Percentiles rank a stretch among this genome's conserved stretches.
Conservation (phyloP, 1,140 invertebrate genomes). For the Meloidogyne floridensis region DNA sequence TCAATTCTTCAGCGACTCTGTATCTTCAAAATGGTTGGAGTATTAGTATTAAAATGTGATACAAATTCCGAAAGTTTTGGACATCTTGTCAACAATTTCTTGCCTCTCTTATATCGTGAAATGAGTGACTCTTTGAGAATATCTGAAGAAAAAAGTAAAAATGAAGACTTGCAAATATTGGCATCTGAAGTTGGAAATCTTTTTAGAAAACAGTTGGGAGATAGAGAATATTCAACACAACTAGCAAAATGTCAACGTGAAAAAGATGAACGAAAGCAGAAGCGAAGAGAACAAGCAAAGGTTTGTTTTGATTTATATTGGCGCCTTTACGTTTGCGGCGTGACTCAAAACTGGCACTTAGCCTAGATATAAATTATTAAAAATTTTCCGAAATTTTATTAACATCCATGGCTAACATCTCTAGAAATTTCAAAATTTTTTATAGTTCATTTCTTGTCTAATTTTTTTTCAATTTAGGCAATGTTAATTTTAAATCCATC, state of each 20-base stretch:
- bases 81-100: slow-evolving; percentile 15
- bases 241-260: slow-evolving; percentile 34
- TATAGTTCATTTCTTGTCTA: too few relatives aligned
- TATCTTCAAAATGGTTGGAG: slow-evolving; percentile 40
- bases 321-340: too few relatives aligned
- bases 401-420: too few relatives aligned
- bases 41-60: slow-evolving; percentile 27
- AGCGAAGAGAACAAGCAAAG: slow-evolving; percentile 35
- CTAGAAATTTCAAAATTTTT: too few relatives aligned
- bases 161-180: slow-evolving; percentile 35
- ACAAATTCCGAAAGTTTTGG: not conserved
- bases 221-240: slow-evolving; percentile 24
- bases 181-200: slow-evolving; percentile 34
- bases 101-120: slow-evolving; percentile 45
- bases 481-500: slow-evolving; percentile 31
- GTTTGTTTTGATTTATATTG: not conserved
- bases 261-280: slow-evolving; percentile 10
- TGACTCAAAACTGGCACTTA: too few relatives aligned
- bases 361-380: too few relatives aligned
- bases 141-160: not conserved
- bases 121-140: slow-evolving; percentile 41
- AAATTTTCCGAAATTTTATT: too few relatives aligned
- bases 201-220: slow-evolving; percentile 35
- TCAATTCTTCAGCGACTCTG: slow-evolving; percentile 37
- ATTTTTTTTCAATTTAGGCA: not conserved